Base-by-base conservation (phyloP, 1,140 invertebrate genomes). In the Halictus rubicundus region DNA sequence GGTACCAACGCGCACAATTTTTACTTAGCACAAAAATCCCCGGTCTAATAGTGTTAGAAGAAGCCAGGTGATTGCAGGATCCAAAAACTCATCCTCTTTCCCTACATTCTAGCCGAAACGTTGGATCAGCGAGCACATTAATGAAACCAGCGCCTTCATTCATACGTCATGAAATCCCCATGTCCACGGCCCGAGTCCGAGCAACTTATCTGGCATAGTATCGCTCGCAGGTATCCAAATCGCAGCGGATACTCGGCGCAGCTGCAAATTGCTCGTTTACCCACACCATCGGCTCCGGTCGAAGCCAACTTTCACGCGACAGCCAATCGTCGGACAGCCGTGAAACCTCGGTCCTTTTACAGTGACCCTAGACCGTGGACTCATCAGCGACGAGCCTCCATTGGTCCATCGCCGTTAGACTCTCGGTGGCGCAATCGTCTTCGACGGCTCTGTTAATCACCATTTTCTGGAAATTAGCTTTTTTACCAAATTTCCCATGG, bases 181-280 rank as follows among this genome's bases (percentile, higher is more conserved):
- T 16, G 49, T 52, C 49, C 14, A 19, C 49, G 16, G 19, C 6
- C 49, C 49, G 49, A 19, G 19, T 19, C 49, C 16, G 49, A 52
- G 14, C 49, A 21, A 52, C 49, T 52, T 52, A 52, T 52, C 54
- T 57, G 54, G 19, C 19, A 57, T 57, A 57, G 54, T 57, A 57
- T 57, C 54, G 54, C 6, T 54, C 21, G 21, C 54, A n/a, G 54
- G 54, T 57, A 46, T 66, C 39, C 64, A 46, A 66, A 66, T 46
- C n/a, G 23, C 10, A 2, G n/a, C n/a, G 14, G 39, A 42, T 14
- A 46, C 64, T 21, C 21, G 39, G 64, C 32, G 21, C 39, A 57
- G 54, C 54, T 57, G 54, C 54, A 57, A 57, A 57, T 66, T n/a
- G 39, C 39, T 66, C n/a, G 39, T 46, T 66, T 66, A 66, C 39